Base-by-base conservation (phyloP, 2,888 invertebrate genomes). In the Synanthedon tipuliformis region DNA sequence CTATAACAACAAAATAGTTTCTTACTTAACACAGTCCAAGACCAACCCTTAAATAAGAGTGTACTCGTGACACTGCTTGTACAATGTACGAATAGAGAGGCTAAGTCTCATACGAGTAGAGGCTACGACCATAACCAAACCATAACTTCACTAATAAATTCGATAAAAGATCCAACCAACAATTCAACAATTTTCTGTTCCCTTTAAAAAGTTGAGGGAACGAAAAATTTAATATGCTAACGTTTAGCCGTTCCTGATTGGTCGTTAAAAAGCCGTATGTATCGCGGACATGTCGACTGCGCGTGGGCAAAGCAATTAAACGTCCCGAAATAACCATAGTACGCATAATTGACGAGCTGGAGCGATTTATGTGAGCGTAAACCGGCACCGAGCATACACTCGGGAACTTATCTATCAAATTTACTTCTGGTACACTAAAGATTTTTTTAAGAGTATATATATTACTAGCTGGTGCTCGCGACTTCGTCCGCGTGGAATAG, bases 281-380 rank as follows among this genome's bases (percentile, higher is more conserved):
- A 18, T 12, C 49, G 49, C 49, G 11, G 45, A 45, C 49, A 49
- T 50, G 27, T 54, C 66, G 70, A 50, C 65, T 69, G 74, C 75
- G 78, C 76, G 68, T 69, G 75, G 72, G 72, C 74, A 81, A 83
- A 45, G 78, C 74, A 81, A 83, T 84, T 82, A 83, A 81, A 79
- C 71, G 64, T 73, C 75, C 82, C 67, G 66, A 82, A 83, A 84
- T 84, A 83, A 71, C 75, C 65, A 55, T 69, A 68, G 66, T 71
- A 69, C 75, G 73, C 69, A 68, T 75, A 77, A 83, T 81, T 81
- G 77, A 82, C 77, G 78, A 75, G 69, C 68, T 61, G 55, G 59
- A 62, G 61, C 73, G 77, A 81, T 81, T 81, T 79, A 76, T 75
- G 73, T 65, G 65, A 64, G 27, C 40, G 50, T 50, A 50, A 50